Percentiles rank a stretch among this genome's conserved stretches.
Conservation (phyloP, 2,888 invertebrate genomes). For the Didymodactylos carnosus region DNA sequence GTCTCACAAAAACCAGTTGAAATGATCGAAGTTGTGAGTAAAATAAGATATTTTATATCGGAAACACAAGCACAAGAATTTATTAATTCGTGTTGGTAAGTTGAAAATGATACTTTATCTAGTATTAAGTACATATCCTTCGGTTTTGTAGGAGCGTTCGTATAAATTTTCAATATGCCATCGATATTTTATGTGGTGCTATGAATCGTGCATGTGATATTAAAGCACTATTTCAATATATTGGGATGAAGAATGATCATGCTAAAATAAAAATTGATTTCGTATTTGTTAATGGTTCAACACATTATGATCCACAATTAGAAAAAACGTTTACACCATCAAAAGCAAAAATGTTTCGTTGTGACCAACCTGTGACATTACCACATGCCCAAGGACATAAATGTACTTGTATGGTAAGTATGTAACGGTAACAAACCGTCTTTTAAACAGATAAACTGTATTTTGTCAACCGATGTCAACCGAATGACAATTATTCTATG, state of each 20-base stretch:
- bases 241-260: slow-evolving; percentile 5
- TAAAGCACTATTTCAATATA: slow-evolving; percentile 2
- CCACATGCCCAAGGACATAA: background rate
- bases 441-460: too few relatives aligned
- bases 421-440: too few relatives aligned
- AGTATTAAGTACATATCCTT: too few relatives aligned
- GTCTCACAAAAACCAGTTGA: background rate
- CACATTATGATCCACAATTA: background rate
- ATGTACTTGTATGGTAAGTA: slow-evolving; percentile 10
- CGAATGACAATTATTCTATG: too few relatives aligned
- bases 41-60: slow-evolving; percentile 5
- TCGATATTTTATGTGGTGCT: slow-evolving; percentile 11
- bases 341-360: slow-evolving; percentile 2
- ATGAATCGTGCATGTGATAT: background rate
- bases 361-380: slow-evolving; percentile 1
- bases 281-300: slow-evolving; percentile 1
- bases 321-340: background rate
- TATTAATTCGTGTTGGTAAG: slow-evolving; percentile 5
- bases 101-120: background rate
- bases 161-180: slow-evolving; percentile 9
- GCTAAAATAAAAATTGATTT: slow-evolving; percentile 7
- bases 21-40: background rate
- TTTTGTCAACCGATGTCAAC: too few relatives aligned
- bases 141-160: background rate
- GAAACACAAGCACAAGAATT: slow-evolving; percentile 5